A percentile compares a stretch with the other conserved stretches of the same genome.
phyloP scores from a whole-genome alignment of 2,113 vertebrate species.

The Rhinolophus ferrumequinum region DNA sequence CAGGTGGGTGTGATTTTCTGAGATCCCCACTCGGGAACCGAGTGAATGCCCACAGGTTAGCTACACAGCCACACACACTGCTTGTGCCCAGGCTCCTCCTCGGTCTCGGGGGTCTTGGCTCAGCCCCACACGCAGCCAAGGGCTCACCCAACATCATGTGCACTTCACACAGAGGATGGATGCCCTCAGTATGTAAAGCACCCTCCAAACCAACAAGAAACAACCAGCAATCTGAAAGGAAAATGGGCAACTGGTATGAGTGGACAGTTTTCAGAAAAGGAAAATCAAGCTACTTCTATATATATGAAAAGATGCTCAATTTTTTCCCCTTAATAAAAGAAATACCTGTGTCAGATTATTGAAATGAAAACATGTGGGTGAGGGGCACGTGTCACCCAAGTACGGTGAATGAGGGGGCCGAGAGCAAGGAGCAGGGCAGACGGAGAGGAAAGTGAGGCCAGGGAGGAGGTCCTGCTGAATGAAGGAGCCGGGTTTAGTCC shows the following conservation, averaged over 20 bases:
- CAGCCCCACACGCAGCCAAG: neutral
- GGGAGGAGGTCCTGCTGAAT: too few relatives aligned
- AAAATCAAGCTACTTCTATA: neutral
- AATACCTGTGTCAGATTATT: neutral
- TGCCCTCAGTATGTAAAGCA: neutral
- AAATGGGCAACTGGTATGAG: neutral
- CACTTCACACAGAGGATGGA: neutral
- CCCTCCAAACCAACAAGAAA: neutral
- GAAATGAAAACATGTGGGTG: neutral
- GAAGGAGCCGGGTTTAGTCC: neutral
- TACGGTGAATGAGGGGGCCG: neutral
- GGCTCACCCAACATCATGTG: neutral
- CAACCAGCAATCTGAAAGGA: neutral
- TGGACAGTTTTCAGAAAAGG: neutral
- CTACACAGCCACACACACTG: neutral
- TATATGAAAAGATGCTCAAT: neutral
- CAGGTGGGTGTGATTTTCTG: neutral
- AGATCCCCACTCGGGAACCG: neutral
- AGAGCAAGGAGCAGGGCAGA: neutral
- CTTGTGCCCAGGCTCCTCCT: neutral
- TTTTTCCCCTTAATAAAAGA: neutral
- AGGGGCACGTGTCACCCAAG: neutral
- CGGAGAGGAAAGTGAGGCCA: too few relatives aligned
- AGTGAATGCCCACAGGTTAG: fast-evolving
- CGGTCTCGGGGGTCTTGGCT: neutral